phyloP scores from a whole-genome alignment of 2,797 vertebrate species.

The Nyctibius grandis region DNA sequence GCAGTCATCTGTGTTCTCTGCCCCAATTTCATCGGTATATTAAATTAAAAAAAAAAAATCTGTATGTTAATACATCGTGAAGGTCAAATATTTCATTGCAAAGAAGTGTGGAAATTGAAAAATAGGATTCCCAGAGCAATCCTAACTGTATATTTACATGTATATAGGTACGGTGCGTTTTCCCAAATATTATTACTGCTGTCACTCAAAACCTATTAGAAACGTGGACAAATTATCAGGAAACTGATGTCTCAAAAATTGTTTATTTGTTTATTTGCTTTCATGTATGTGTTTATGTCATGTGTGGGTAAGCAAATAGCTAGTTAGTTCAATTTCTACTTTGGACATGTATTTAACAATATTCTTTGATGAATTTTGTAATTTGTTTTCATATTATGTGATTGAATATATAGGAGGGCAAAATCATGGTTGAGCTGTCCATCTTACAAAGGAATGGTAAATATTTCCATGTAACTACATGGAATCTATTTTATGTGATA shows the following conservation, averaged over 20 bases:
- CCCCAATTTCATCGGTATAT: conserved; percentile 54
- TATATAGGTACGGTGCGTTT: not conserved
- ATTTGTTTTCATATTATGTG: not conserved
- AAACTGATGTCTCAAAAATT: not conserved
- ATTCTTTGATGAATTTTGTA: not conserved
- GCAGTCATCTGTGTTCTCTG: conserved; percentile 61
- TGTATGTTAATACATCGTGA: conserved; percentile 42
- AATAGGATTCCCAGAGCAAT: not conserved
- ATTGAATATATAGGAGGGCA: not conserved
- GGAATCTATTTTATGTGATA: not conserved
- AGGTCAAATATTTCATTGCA: conserved; percentile 48
- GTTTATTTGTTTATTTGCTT: not conserved
- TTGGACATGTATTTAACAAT: not conserved
- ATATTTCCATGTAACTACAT: not conserved
- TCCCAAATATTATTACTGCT: not conserved
- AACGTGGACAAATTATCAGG: not conserved
- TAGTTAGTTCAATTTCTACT: not conserved
- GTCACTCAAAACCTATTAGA: not conserved
- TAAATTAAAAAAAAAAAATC: not conserved
- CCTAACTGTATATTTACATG: not conserved
- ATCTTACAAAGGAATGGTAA: not conserved
- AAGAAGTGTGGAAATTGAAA: conserved; percentile 35
- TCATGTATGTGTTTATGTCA: not conserved
- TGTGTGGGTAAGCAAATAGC: not conserved
- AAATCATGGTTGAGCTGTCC: not conserved